Conservation (phyloP, 2,888 invertebrate genomes). For the Calliphora vomitoria region DNA sequence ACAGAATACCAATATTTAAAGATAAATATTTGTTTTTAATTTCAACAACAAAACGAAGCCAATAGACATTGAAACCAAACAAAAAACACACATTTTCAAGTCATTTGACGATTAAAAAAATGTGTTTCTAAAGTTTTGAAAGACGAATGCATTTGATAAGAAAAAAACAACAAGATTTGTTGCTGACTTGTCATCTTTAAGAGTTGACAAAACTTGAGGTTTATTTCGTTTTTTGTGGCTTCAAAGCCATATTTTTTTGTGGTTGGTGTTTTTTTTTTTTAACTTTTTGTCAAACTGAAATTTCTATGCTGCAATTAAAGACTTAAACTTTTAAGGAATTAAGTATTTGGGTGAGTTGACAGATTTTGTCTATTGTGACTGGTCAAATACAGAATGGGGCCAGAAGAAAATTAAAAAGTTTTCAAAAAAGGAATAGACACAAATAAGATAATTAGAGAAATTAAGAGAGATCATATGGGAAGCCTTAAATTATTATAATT, state of each 20-base stretch:
- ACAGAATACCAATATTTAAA: not conserved
- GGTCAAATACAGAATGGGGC: too few relatives aligned
- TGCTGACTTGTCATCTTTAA: conserved; percentile 45
- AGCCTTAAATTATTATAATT: too few relatives aligned
- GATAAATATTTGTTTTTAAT: conserved; percentile 43
- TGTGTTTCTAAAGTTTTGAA: not conserved
- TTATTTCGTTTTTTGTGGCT: conserved; percentile 17
- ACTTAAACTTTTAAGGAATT: not conserved
- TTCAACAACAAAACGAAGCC: not conserved
- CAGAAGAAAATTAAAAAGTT: too few relatives aligned
- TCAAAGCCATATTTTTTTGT: conserved; percentile 32
- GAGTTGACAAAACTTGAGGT: conserved; percentile 34
- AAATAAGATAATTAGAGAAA: too few relatives aligned
- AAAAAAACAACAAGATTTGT: conserved; percentile 9
- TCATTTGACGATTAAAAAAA: not conserved
- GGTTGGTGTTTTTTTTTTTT: not conserved
- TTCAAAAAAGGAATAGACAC: too few relatives aligned
- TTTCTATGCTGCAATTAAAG: not conserved
- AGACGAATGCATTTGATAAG: conserved; percentile 8
- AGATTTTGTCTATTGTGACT: not conserved
- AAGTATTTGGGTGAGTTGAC: not conserved
- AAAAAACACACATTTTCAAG: not conserved
- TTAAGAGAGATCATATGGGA: too few relatives aligned
- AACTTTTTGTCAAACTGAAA: not conserved
- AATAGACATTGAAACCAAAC: not conserved